Percentiles rank a stretch among this genome's conserved stretches.
Conservation (phyloP, 2,113 vertebrate species). For the Phycodurus eques region DNA sequence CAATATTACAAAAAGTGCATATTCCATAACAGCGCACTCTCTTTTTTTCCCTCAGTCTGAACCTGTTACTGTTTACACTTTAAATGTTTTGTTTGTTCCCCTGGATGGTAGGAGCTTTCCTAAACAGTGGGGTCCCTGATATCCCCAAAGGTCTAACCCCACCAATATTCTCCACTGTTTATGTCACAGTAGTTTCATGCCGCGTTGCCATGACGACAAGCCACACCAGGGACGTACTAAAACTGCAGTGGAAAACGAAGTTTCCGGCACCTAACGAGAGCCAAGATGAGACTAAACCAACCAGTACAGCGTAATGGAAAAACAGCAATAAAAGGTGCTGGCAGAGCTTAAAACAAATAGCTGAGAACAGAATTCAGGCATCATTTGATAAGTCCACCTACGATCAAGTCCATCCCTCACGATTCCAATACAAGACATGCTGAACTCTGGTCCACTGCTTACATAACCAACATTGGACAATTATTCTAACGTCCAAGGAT, state of each 20-base stretch:
- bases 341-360: slow-evolving; percentile 1
- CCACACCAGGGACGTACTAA: slow-evolving; percentile 4
- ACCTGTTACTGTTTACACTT: slow-evolving; percentile 8
- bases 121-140: slow-evolving; percentile 1
- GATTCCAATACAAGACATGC: not conserved
- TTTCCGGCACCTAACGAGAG: not conserved
- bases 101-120: not conserved
- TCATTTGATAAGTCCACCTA: not conserved
- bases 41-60: slow-evolving; percentile 1
- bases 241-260: not conserved
- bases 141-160: slow-evolving; percentile 5
- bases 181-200: not conserved
- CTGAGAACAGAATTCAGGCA: not conserved
- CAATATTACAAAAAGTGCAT: slow-evolving; percentile 11
- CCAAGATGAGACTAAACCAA: not conserved
- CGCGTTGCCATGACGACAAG: slow-evolving; percentile 1
- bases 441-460: not conserved
- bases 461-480: not conserved
- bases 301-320: not conserved
- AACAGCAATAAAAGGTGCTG: slow-evolving; percentile 1
- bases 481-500: not conserved
- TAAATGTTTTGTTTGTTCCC: not conserved
- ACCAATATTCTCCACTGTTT: slow-evolving; percentile 5
- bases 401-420: not conserved
- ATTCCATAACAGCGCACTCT: slow-evolving; percentile 10